Conservation (phyloP, 2,888 invertebrate species). For the Agonum fuliginosum region DNA sequence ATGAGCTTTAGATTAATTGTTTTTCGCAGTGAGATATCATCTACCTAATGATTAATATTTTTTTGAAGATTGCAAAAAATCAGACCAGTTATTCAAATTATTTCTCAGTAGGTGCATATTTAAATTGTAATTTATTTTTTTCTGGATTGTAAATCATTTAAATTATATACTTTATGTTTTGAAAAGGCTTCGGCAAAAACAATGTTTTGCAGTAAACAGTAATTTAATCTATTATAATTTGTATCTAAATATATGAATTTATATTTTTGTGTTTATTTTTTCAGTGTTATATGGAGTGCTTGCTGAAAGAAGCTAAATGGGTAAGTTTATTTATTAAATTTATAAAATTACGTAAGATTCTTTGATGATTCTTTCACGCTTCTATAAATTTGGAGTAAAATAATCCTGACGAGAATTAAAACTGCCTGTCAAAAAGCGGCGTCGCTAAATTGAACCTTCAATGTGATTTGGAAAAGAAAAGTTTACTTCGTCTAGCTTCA, state of each 20-base stretch:
- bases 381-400: too few species aligned
- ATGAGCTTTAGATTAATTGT: not conserved
- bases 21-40: not conserved
- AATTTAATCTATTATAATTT: not conserved
- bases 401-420: too few species aligned
- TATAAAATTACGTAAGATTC: not conserved
- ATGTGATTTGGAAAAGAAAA: too few species aligned
- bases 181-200: not conserved
- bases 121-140: constrained; percentile 15
- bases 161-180: not conserved
- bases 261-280: not conserved
- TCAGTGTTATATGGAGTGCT: constrained; percentile 54
- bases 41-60: not conserved
- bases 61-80: not conserved
- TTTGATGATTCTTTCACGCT: too few species aligned
- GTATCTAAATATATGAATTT: not conserved
- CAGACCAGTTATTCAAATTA: constrained; percentile 10
- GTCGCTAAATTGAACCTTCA: too few species aligned
- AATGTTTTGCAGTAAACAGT: not conserved
- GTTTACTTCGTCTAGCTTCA: too few species aligned
- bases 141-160: constrained; percentile 11
- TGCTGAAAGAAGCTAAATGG: constrained; percentile 54
- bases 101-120: not conserved
- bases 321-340: constrained; percentile 9
- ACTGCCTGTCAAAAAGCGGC: too few species aligned